Evolutionary conservation across 2,888 invertebrate species (phyloP).

Genomic region (Galeruca laticollis): DNA sequence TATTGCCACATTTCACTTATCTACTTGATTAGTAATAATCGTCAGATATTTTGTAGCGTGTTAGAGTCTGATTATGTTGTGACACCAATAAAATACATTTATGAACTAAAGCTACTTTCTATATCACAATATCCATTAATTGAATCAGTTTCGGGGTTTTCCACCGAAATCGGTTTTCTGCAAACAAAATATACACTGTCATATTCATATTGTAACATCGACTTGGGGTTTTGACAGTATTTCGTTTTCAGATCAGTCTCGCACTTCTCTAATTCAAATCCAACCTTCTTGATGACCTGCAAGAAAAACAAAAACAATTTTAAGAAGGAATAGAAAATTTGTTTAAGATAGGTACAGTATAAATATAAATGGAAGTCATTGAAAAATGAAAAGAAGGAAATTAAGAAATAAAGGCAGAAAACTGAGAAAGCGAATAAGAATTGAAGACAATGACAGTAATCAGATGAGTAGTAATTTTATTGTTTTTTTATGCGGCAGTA

Average conservation of each 20-base stretch:
- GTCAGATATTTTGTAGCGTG: background rate
- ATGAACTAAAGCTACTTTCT: conserved; percentile 17
- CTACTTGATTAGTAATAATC: background rate
- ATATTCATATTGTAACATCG: conserved; percentile 94
- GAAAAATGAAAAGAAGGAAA: background rate
- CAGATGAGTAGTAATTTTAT: no score
- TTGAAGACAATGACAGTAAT: background rate
- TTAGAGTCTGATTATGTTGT: background rate
- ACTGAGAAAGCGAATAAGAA: background rate
- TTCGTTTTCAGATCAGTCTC: conserved; percentile 83
- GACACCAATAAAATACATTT: conserved; percentile 16
- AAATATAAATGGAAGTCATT: background rate
- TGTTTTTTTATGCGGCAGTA: no score
- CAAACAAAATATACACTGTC: conserved; percentile 94
- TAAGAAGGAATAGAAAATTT: background rate
- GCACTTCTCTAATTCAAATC: conserved; percentile 87
- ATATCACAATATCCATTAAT: conserved; percentile 24
- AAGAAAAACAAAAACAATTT: conserved; percentile 11
- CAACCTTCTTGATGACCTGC: conserved; percentile 72
- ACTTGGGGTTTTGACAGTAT: conserved; percentile 92
- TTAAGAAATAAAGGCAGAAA: background rate
- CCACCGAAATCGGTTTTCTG: conserved; percentile 72
- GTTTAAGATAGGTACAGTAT: no score
- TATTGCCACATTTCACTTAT: conserved; percentile 4
- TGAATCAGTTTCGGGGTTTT: conserved; percentile 5